A percentile compares a stretch with the other conserved stretches of the same genome.
phyloP scores from a whole-genome alignment of 2,113 vertebrate species.

The Mesoclemmys tuberculata region DNA sequence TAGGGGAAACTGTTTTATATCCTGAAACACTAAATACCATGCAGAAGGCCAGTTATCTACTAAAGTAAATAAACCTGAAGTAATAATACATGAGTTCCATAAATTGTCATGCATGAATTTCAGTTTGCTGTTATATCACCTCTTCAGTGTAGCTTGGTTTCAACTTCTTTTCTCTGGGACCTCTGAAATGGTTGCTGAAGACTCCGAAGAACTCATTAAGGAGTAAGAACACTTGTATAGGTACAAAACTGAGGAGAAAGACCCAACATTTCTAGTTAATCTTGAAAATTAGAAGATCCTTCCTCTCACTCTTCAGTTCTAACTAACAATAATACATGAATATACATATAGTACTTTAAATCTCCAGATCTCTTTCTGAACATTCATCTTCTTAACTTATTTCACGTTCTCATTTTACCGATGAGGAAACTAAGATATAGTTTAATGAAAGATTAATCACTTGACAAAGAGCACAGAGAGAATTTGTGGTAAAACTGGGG shows the following conservation, averaged over 20 bases:
- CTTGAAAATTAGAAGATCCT: not conserved
- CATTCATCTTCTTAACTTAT: not conserved
- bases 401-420: not conserved
- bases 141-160: not conserved
- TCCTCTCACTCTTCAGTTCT: not conserved
- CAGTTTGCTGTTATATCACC: no score
- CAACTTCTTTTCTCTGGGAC: not conserved
- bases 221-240: no score
- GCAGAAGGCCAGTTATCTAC: no score
- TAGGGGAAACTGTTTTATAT: no score
- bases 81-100: no score
- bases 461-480: not conserved
- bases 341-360: not conserved
- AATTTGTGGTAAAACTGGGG: not conserved
- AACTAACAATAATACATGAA: not conserved
- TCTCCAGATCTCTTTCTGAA: not conserved
- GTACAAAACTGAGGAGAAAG: no score
- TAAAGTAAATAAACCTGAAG: no score
- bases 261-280: not conserved
- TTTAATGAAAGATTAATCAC: not conserved
- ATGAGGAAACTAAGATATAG: not conserved
- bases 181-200: no score
- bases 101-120: no score
- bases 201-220: no score
- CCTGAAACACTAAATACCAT: no score